phyloP scores from a whole-genome alignment of 1,140 invertebrate genomes.

The Heliothis subflexa region DNA sequence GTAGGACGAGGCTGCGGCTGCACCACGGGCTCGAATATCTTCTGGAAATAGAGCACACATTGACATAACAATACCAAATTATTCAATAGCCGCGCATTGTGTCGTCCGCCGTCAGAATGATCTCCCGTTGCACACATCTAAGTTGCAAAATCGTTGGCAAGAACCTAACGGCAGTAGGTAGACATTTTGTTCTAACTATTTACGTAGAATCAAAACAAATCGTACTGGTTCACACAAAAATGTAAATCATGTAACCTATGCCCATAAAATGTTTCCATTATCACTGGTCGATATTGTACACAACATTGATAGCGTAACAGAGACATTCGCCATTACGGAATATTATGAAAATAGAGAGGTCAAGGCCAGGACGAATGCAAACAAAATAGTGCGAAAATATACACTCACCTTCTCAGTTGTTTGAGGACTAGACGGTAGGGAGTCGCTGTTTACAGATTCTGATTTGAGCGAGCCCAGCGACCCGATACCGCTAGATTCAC shows the following conservation, averaged over 20 bases:
- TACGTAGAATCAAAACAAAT: background rate
- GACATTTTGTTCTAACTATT: slow-evolving; percentile 41
- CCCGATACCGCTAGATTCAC: slow-evolving; percentile 85
- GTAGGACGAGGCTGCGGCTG: slow-evolving; percentile 79
- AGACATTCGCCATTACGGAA: slow-evolving; percentile 84
- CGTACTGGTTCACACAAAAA: slow-evolving; percentile 11
- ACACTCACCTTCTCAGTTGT: slow-evolving; percentile 83
- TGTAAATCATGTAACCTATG: slow-evolving; percentile 46
- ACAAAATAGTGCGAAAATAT: slow-evolving; percentile 76
- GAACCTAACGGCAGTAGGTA: slow-evolving; percentile 40
- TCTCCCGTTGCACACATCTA: background rate
- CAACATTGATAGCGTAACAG: slow-evolving; percentile 78
- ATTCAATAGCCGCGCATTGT: too few species aligned
- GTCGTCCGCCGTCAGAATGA: background rate
- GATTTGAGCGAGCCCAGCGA: slow-evolving; percentile 84
- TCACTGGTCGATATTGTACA: slow-evolving; percentile 74
- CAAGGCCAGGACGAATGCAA: slow-evolving; percentile 84
- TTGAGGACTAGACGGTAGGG: slow-evolving; percentile 85
- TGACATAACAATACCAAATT: background rate
- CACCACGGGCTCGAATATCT: slow-evolving; percentile 78
- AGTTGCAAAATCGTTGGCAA: slow-evolving; percentile 53
- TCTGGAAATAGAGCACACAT: slow-evolving; percentile 68
- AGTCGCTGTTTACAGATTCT: slow-evolving; percentile 83
- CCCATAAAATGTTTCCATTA: slow-evolving; percentile 71
- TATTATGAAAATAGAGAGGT: slow-evolving; percentile 86